Base-by-base conservation (phyloP, 2,113 vertebrate species). In the Cynocephalus volans region DNA sequence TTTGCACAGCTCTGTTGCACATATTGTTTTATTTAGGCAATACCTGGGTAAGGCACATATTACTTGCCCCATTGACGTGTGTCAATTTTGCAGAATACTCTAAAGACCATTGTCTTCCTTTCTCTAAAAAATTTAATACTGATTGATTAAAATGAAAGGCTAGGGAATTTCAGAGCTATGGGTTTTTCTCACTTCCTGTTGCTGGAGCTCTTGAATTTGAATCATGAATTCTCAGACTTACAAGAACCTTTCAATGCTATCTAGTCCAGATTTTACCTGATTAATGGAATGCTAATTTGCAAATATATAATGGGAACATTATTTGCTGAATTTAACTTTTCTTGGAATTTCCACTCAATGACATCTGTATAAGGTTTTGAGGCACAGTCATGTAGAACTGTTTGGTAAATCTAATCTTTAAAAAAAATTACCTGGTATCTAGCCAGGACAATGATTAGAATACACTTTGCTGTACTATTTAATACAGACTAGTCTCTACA, bases 111-210 rank as follows among this genome's bases (percentile, higher is more conserved):
- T 26, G 41, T 70, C 80, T 92, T 89, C 41, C 41, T 82, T 82
- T 95, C 72, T 54, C 52, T 89, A 62, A 94, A 21, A 36, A 31
- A 70, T 65, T 54, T 65, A 92, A 36, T 90, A 15, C 1, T 90
- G 45, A 82, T 72, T 41, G 1, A 5, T 95, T 86, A 73, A 87
- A 87, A 81, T 80, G 26, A 90, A 93, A 94, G 69, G 18, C 64
- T 45, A 3, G n/a, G 91, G 21, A 80, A 76, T 28, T 77, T 96
- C 33, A 41, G 23, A 85, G 21, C 13, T 52, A 0, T 54, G n/a
- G 8, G 6, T 72, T 85, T 85, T 95, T 72, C 19, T 93, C 3
- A 65, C 3, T 60, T 21, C 24, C 2, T 67, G 1, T 62, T 80
- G 88, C 26, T 45, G 19, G n/a, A 89, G 7, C 14, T 41, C 26